Base-by-base conservation (phyloP, 2,797 vertebrate genomes). In the Petrocephalus sullivani region DNA sequence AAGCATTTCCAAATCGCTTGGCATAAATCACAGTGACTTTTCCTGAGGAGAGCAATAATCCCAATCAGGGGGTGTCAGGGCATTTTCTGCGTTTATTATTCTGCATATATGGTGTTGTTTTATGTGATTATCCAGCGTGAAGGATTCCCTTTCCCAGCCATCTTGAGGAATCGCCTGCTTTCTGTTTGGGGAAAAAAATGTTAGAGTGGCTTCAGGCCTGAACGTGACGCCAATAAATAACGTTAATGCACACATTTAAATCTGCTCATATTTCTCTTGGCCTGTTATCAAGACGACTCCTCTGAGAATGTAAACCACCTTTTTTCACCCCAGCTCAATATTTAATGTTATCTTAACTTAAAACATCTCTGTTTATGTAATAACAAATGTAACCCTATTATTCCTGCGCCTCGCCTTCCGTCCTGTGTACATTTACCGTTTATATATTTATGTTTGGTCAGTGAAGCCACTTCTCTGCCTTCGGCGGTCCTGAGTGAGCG, bases 1-100 rank as follows among this genome's bases (percentile, higher is more conserved):
- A 96, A 97, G 96, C 96, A 95, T 97, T 96, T 97, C 96, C 95
- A 96, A 97, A 97, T 97, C 95, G 90, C 94, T 92, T 89, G 89
- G 92, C 92, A 96, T 99, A 98, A 99, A 99, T 99, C 98, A 98
- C 92, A 87, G 91, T 93, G 95, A 93, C 96, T 96, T 96, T 71
- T 95, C 96, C 92, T 92, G 95, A 96, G 91, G 96, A 97, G 96
- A 96, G 95, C 94, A 96, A 96, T 96, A 97, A 95, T 96, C 96
- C 95, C 95, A 96, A 97, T 98, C 95, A 94, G 92, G 92, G 95
- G 96, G 96, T 96, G 97, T 96, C 94, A 95, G 96, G 96, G 97
- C 98, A 98, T 96, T 94, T 96, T 97, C 96, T 96, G 95, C 96
- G 96, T 97, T 97, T 98, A 97, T 97, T 97, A 98, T 96, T 97